Conservation (phyloP, 35 echinoderm and acorn worm genomes). For the Apostichopus japonicus region DNA sequence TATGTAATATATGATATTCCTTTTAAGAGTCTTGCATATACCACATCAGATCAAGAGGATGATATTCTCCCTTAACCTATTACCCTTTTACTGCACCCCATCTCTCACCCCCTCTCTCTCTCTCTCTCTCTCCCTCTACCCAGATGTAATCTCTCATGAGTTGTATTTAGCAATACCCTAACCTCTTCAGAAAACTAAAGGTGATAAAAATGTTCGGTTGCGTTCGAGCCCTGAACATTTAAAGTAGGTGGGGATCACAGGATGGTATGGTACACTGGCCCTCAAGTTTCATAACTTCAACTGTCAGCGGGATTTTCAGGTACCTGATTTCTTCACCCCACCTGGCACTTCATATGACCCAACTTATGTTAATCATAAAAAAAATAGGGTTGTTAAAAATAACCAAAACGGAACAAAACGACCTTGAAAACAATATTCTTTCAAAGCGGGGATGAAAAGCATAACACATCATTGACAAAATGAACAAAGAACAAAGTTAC, state of each 20-base stretch:
- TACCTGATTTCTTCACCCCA: slow-evolving; percentile 10
- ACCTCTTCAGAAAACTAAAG: too few species aligned
- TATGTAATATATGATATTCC: too few species aligned
- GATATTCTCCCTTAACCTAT: too few species aligned
- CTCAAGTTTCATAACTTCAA: slow-evolving; percentile 10
- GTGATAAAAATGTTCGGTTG: too few species aligned
- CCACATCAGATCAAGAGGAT: too few species aligned
- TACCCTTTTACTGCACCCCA: too few species aligned
- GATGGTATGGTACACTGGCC: neutral
- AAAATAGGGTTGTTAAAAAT: neutral
- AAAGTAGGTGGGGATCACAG: neutral
- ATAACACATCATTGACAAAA: neutral
- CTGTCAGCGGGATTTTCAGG: neutral
- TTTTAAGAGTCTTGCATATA: too few species aligned
- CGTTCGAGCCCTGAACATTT: neutral
- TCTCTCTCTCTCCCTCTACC: too few species aligned
- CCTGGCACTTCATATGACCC: slow-evolving; percentile 25
- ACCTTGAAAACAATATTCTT: neutral
- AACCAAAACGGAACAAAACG: neutral
- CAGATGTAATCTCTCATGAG: too few species aligned
- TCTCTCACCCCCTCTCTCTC: too few species aligned
- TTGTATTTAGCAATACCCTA: too few species aligned
- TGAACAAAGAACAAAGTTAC: neutral
- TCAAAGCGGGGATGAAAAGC: neutral
- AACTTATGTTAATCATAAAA: neutral